These are phyloP conservation scores for Gnathonemus echidnorhynchus DNA, from an alignment of 2,113 vertebrate species.

Conservation along the genomic window DNA sequence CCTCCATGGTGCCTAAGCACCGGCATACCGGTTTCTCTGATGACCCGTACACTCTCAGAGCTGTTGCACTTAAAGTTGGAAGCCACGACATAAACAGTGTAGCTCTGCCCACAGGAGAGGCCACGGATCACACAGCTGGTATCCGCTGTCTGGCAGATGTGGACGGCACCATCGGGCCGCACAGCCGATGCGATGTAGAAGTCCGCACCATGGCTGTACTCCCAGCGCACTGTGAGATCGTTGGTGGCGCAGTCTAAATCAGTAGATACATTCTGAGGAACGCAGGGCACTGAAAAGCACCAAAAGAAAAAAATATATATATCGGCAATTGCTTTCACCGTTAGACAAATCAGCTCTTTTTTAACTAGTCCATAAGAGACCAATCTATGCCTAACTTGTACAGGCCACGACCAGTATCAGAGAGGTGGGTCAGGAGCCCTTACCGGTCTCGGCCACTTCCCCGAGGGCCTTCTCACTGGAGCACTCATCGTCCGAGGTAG, in stretches of 20 bases:
- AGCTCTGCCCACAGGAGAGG: conserved; percentile 57
- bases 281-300: conserved; percentile 54
- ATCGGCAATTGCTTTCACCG: background rate
- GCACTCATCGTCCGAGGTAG: conserved; percentile 56
- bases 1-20: background rate
- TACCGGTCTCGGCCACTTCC: conserved; percentile 54
- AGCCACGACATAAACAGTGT: conserved; percentile 45
- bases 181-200: conserved; percentile 45
- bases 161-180: conserved; percentile 33
- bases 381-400: background rate
- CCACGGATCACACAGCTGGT: conserved; percentile 42
- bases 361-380: background rate
- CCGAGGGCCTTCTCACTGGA: conserved; percentile 44
- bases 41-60: conserved; percentile 44
- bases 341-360: background rate
- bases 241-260: conserved; percentile 46
- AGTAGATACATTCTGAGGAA: conserved; percentile 45
- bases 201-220: conserved; percentile 33
- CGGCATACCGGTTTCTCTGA: conserved; percentile 56
- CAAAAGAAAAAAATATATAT: background rate
- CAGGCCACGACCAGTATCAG: background rate
- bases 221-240: conserved; percentile 51
- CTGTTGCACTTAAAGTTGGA: conserved; percentile 63
- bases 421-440: conserved; percentile 12
- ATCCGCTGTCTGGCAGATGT: conserved; percentile 42